Conservation (phyloP, 2,797 vertebrate genomes). For the Hydrolagus colliei region DNA sequence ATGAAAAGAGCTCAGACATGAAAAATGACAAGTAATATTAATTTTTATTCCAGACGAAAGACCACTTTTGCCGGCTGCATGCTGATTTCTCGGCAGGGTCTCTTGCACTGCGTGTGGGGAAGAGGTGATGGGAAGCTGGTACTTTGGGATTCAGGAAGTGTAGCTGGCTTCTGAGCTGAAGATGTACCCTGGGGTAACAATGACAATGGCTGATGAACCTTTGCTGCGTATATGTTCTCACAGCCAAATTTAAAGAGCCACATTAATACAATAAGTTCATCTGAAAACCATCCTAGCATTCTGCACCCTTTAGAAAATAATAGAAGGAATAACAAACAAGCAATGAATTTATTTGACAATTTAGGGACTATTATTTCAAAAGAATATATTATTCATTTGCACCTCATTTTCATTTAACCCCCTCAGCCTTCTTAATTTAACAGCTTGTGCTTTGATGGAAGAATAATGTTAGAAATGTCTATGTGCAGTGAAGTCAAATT, state of each 20-base stretch:
- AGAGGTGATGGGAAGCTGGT: constrained; percentile 56
- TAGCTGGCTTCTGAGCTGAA: constrained; percentile 58
- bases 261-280: constrained; percentile 26
- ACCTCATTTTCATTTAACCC: constrained; percentile 16
- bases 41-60: constrained; percentile 77
- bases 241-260: constrained; percentile 50
- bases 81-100: constrained; percentile 74
- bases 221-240: constrained; percentile 59
- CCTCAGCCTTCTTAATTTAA: constrained; percentile 23
- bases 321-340: constrained; percentile 28
- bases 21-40: constrained; percentile 85
- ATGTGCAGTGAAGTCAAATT: constrained; percentile 3
- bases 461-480: constrained; percentile 11
- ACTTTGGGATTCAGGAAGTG: constrained; percentile 53
- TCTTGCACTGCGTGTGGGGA: constrained; percentile 48
- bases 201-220: constrained; percentile 64
- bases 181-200: constrained; percentile 52
- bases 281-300: constrained; percentile 28
- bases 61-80: constrained; percentile 74
- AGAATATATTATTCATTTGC: constrained; percentile 13
- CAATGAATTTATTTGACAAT: constrained; percentile 19
- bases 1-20: constrained; percentile 83
- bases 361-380: constrained; percentile 3
- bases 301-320: constrained; percentile 27
- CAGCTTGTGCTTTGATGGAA: constrained; percentile 11